Evolutionary conservation across 2,113 vertebrate genomes (phyloP).

Genomic region (Chunga burmeisteri): DNA sequence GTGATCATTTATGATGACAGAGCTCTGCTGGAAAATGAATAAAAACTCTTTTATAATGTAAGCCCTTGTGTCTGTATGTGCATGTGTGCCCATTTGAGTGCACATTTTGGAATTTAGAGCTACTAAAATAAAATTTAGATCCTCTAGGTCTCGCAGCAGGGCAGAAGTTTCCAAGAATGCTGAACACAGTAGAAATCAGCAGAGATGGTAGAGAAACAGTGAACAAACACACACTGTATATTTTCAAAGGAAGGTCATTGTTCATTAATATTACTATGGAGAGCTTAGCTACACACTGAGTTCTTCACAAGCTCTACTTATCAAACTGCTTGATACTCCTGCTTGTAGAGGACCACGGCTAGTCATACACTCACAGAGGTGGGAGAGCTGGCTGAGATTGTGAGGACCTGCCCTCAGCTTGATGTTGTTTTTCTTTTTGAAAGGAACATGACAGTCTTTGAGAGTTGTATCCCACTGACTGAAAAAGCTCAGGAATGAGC

Average conservation of each 20-base stretch:
- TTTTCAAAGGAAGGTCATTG: conserved; percentile 62
- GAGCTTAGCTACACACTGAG: conserved; percentile 48
- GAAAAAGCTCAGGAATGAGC: not conserved
- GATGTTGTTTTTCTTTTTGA: not conserved
- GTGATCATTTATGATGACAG: not conserved
- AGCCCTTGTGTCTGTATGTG: not conserved
- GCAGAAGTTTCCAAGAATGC: not conserved
- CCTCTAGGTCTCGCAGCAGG: not conserved
- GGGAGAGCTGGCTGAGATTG: not conserved
- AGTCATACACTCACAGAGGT: not conserved
- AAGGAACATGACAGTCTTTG: not conserved
- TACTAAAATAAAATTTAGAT: not conserved
- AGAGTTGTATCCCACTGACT: not conserved
- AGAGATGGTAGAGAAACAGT: conserved; percentile 5
- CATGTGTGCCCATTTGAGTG: not conserved
- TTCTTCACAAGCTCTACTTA: conserved; percentile 45
- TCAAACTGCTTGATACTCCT: conserved; percentile 31
- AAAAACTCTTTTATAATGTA: not conserved
- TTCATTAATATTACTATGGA: conserved; percentile 51
- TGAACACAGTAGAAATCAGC: not conserved
- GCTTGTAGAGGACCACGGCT: not conserved
- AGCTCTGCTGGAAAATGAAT: not conserved
- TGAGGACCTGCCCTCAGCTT: not conserved
- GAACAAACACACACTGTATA: conserved; percentile 31
- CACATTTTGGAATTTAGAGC: not conserved